Conservation (phyloP, 2,888 invertebrate species). For the Tineola bisselliella region DNA sequence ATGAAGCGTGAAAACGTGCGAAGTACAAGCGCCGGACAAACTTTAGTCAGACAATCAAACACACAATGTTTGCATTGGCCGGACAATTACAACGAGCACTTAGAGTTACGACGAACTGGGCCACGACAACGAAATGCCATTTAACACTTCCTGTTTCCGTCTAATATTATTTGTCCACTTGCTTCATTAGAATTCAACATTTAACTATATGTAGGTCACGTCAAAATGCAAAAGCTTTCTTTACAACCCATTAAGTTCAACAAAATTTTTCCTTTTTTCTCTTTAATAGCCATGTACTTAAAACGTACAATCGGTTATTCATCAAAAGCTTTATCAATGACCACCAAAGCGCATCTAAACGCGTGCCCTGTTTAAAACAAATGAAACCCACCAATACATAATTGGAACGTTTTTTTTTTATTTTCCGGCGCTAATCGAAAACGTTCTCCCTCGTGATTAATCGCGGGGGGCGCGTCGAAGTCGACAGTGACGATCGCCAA, state of each 20-base stretch:
- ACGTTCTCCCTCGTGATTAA: slow-evolving; percentile 53
- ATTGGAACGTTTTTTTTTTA: slow-evolving; percentile 41
- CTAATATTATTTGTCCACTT: slow-evolving; percentile 34
- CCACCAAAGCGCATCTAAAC: slow-evolving; percentile 6
- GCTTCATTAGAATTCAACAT: slow-evolving; percentile 27
- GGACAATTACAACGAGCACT: slow-evolving; percentile 63
- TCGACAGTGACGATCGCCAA: slow-evolving; percentile 52
- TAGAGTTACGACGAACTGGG: slow-evolving; percentile 56
- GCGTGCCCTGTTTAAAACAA: slow-evolving; percentile 17
- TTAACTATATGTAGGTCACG: not conserved
- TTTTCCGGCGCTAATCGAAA: slow-evolving; percentile 53
- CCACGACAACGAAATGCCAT: slow-evolving; percentile 62
- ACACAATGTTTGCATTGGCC: slow-evolving; percentile 46
- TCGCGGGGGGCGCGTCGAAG: slow-evolving; percentile 46
- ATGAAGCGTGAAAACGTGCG: slow-evolving; percentile 7
- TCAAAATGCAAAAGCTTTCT: not conserved
- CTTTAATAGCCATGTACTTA: no score
- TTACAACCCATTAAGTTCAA: not conserved
- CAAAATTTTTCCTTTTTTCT: not conserved
- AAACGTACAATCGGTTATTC: no score
- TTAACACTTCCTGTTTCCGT: slow-evolving; percentile 65
- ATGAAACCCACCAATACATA: slow-evolving; percentile 27
- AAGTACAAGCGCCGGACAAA: slow-evolving; percentile 9
- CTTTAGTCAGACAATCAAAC: slow-evolving; percentile 2
- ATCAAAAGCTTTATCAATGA: not conserved